These are phyloP conservation scores for Deilephila porcellus DNA, from an alignment of 2,888 invertebrate genomes.

Conservation along the genomic window DNA sequence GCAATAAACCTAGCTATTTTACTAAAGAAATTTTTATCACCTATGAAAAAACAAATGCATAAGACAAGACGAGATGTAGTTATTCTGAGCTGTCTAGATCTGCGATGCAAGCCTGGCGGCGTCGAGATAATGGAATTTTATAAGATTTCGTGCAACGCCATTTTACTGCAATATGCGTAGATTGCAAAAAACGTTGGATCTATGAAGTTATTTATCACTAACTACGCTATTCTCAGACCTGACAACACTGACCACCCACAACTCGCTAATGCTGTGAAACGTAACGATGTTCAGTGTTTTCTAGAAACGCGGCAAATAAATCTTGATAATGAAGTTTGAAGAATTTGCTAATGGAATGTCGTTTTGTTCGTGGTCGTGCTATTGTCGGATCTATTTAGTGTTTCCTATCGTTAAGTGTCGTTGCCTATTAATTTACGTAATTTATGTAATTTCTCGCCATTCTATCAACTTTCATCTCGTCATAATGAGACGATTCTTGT, in stretches of 20 bases:
- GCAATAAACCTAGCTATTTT: too few relatives aligned
- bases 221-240: background rate
- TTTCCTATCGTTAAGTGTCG: background rate
- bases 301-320: constrained; percentile 10
- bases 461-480: too few relatives aligned
- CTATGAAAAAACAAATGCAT: too few relatives aligned
- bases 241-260: constrained; percentile 15
- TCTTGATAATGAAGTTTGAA: constrained; percentile 11
- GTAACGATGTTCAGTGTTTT: constrained; percentile 5
- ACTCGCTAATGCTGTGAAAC: background rate
- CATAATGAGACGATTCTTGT: too few relatives aligned
- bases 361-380: background rate
- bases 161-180: background rate
- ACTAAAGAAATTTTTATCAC: too few relatives aligned
- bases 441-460: too few relatives aligned
- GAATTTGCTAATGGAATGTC: background rate
- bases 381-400: background rate
- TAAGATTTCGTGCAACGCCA: background rate
- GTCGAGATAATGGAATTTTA: background rate
- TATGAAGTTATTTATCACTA: background rate
- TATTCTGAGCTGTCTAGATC: too few relatives aligned
- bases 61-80: too few relatives aligned
- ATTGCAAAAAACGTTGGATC: background rate
- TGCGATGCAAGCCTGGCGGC: too few relatives aligned
- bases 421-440: too few relatives aligned